phyloP scores from a whole-genome alignment of 1,140 invertebrate genomes.

The Trissolcus basalis region DNA sequence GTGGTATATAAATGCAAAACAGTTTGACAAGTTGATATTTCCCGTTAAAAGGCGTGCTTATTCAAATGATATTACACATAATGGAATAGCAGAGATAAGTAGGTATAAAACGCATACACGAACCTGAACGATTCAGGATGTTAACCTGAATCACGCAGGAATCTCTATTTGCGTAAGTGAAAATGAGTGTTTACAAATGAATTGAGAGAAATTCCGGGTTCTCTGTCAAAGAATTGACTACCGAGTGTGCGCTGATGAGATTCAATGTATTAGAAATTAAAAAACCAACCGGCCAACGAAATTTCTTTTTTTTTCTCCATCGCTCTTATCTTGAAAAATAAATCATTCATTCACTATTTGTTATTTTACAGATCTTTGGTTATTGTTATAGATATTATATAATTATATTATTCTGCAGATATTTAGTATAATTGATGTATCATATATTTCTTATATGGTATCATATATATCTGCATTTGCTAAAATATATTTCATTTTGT shows the following conservation, averaged over 20 bases:
- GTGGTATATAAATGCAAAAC: not conserved
- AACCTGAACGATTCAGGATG: slow-evolving; percentile 6
- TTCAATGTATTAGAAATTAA: not conserved
- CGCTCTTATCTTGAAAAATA: too few species aligned
- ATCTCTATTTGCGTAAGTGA: slow-evolving; percentile 10
- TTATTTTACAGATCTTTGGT: too few species aligned
- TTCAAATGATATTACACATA: slow-evolving; percentile 14
- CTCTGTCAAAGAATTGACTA: not conserved
- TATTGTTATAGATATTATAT: too few species aligned
- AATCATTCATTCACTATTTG: too few species aligned
- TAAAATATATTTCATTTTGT: too few species aligned
- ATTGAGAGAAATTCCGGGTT: not conserved
- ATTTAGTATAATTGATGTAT: too few species aligned
- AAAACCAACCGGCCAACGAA: too few species aligned
- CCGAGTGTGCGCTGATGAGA: not conserved
- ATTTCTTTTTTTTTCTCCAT: too few species aligned
- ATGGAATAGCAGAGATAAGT: slow-evolving; percentile 4
- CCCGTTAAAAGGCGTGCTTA: not conserved
- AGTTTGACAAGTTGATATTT: not conserved
- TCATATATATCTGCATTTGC: too few species aligned
- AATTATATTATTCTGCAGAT: too few species aligned
- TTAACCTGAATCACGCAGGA: slow-evolving; percentile 11
- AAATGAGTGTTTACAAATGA: slow-evolving; percentile 11
- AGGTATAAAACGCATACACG: not conserved
- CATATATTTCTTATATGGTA: too few species aligned